Conservation (phyloP, 2,797 vertebrate genomes). For the Muraenolepis orangiensis region DNA sequence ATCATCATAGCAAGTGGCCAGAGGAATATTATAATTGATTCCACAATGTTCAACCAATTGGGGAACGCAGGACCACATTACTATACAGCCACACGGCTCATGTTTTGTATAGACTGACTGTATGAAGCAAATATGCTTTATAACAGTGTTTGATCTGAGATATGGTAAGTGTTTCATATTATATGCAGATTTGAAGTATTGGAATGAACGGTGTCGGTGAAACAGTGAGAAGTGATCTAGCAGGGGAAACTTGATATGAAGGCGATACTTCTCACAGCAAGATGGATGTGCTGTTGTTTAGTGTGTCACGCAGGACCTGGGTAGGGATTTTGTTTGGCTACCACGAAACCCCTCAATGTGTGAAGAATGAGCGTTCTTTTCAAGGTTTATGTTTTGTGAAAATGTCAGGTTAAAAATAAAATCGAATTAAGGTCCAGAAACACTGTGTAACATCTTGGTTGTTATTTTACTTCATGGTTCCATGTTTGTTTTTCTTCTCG, state of each 20-base stretch:
- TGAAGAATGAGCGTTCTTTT: neutral
- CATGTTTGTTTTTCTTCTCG: neutral
- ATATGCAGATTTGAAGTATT: neutral
- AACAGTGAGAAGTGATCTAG: neutral
- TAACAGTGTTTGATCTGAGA: neutral
- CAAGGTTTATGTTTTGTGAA: neutral
- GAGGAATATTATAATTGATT: no score
- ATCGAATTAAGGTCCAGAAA: neutral
- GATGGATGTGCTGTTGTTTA: no score
- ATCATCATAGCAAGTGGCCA: neutral
- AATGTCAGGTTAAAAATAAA: neutral
- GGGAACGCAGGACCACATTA: neutral
- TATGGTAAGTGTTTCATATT: neutral
- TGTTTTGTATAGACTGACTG: neutral
- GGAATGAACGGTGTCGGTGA: neutral
- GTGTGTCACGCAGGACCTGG: no score
- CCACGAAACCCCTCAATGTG: neutral
- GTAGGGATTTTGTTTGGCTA: no score
- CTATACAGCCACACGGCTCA: neutral
- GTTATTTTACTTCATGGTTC: no score
- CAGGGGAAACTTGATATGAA: neutral
- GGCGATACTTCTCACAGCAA: no score
- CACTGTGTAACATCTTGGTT: no score
- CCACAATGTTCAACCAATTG: no score
- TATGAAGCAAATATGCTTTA: neutral